Base-by-base conservation (phyloP, 2,797 vertebrate species). In the Champsocephalus gunnari region DNA sequence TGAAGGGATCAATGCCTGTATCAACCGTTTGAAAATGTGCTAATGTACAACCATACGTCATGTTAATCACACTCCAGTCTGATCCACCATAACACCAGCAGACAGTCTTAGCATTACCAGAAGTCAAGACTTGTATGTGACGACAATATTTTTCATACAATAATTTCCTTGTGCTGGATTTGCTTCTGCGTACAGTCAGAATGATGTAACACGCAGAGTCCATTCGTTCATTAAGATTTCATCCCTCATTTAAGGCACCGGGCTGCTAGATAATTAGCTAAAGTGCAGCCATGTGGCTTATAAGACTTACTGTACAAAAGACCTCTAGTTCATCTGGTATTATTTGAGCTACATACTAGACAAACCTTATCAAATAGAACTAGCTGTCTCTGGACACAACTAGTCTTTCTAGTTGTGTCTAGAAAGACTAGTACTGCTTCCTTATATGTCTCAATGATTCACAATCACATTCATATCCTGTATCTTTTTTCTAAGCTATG, bases 181-280 rank as follows among this genome's bases (percentile, higher is more conserved):
- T 57, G 50, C 48, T 45, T n/a, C 32, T 16, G 16, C n/a, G 6
- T 49, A 64, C 13, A 73, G 53, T 69, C 7, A 77, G 48, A 66
- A 61, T 32, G 56, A 82, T 79, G 57, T 4, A 68, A 56, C 21
- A 69, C 24, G 59, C 54, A 51, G 8, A 68, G 49, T 12, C 41
- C 48, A 65, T 77, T 82, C 58, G 61, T 70, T 80, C 63, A 85
- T 70, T 73, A 28, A 43, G 49, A 45, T 72, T 50, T 28, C 62
- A 67, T 72, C 17, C 51, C 12, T 77, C 53, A 79, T 73, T 82
- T 57, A 79, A 65, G 50, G 14, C 44, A 67, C 24, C n/a, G 55
- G 28, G 64, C 51, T 68, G 9, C 47, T 10, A 75, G 48, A 57
- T 44, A 75, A 85, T 82, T 79, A 85, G 66, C 55, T 78, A 81